Conservation (phyloP, 2,888 invertebrate genomes). For the Mythimna vitellina region DNA sequence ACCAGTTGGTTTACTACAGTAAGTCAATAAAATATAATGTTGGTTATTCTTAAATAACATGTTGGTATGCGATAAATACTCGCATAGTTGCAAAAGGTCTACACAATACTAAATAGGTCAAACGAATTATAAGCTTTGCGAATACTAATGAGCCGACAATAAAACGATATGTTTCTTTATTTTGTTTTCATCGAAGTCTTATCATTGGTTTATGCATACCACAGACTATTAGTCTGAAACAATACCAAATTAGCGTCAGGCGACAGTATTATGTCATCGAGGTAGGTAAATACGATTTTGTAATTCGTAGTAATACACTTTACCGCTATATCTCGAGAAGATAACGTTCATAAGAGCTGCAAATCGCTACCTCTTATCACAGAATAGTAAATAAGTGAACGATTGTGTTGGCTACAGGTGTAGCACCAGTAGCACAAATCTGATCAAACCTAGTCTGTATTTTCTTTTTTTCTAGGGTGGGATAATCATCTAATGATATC, state of each 20-base stretch:
- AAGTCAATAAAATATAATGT: constrained; percentile 57
- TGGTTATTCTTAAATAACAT: constrained; percentile 61
- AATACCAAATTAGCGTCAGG: constrained; percentile 43
- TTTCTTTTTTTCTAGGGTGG: too few species aligned
- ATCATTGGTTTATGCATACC: constrained; percentile 53
- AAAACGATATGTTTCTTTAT: constrained; percentile 46
- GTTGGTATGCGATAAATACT: constrained; percentile 58
- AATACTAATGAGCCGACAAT: constrained; percentile 63
- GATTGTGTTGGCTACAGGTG: not conserved
- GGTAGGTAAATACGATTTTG: constrained; percentile 37
- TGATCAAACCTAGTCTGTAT: not conserved
- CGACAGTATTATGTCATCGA: constrained; percentile 61
- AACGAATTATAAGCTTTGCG: constrained; percentile 60
- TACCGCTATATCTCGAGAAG: constrained; percentile 29
- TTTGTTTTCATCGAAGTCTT: constrained; percentile 57
- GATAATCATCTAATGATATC: too few species aligned
- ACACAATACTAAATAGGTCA: constrained; percentile 67
- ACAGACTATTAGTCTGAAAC: constrained; percentile 61
- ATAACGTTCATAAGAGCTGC: constrained; percentile 36
- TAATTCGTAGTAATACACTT: constrained; percentile 31
- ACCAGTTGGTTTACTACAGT: constrained; percentile 62
- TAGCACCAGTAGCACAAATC: constrained; percentile 3
- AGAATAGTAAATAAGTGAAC: constrained; percentile 9
- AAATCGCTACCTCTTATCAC: constrained; percentile 21
- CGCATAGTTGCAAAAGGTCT: constrained; percentile 63